Base-by-base conservation (phyloP, 2,797 vertebrate species). In the Galago senegalensis region DNA sequence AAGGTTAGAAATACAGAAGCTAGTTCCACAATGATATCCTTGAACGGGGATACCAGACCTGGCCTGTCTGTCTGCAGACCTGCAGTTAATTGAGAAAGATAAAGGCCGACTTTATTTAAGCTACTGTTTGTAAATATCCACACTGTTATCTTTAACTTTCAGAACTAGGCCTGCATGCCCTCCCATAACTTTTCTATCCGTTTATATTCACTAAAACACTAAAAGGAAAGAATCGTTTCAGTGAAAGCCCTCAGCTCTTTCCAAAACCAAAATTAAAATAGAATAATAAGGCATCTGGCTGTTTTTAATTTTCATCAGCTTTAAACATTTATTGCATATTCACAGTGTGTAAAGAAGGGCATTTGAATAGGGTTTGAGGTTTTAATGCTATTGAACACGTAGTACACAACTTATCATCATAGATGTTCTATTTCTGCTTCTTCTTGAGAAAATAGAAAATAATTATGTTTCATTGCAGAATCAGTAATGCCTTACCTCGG, bases 241-340 rank as follows among this genome's bases (percentile, higher is more conserved):
- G 34, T 53, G 0, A 83, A 87, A 89, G 2, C 0, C 18, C 3
- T 77, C 3, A 29, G 2, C 65, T 90, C 17, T 53, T 16, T 63
- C 89, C 3, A 56, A 80, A 91, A 87, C 61, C 14, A 73, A 91
- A 93, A 46, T 61, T 53, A 87, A 80, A 89, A 63, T 27, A 84
- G n/a, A 77, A 20, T 37, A 65, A n/a, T 84, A 86, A 73, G 25
- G 7, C 27, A 89, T 83, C 1, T 75, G 37, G 12, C 29, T 92
- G 2, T 91, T 88, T 76, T 79, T 46, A 89, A 82, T 77, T 89
- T 94, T 94, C 7, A 90, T 65, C 40, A 95, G 5, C n/a, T 84
- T 95, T 91, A 94, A 96, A 87, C 87, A 95, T 80, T 86, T 93
- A 80, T 61, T 87, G 37, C 11, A 75, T 80, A 89, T 53, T 60